A percentile compares a stretch with the other conserved stretches of the same genome.
These are phyloP conservation scores for Polyodon spathula DNA, from an alignment of 2,113 vertebrate species.

Conservation along the genomic window DNA sequence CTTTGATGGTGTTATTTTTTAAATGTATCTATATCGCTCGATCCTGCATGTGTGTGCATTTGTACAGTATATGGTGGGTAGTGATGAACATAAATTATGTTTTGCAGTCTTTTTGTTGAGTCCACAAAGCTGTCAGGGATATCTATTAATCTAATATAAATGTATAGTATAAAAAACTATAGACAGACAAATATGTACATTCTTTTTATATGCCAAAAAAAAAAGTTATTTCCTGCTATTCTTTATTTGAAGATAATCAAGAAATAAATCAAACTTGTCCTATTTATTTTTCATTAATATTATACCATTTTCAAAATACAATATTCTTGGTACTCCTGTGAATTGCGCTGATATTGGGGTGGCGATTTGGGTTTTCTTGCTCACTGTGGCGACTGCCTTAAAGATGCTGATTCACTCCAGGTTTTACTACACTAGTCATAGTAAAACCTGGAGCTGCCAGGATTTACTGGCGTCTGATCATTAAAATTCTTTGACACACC, in stretches of 20 bases:
- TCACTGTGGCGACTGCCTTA: no score
- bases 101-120: not conserved
- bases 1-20: not conserved
- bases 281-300: constrained; percentile 10
- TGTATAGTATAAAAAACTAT: not conserved
- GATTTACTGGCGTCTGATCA: no score
- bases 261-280: constrained; percentile 7
- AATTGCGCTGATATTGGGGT: constrained; percentile 6
- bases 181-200: not conserved
- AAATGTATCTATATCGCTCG: not conserved
- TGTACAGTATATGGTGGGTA: not conserved
- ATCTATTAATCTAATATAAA: not conserved
- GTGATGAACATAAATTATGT: not conserved
- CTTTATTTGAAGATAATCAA: constrained; percentile 20
- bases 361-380: constrained; percentile 7
- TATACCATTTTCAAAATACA: constrained; percentile 6
- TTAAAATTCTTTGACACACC: no score
- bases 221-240: constrained; percentile 46
- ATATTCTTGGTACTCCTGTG: constrained; percentile 11
- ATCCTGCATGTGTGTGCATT: not conserved
- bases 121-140: not conserved
- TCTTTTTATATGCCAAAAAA: constrained; percentile 18
- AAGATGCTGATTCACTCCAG: no score
- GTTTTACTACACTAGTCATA: no score
- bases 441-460: no score